Evolutionary conservation across 2,113 vertebrate species (phyloP).

Genomic region (Cichladusa arquata): DNA sequence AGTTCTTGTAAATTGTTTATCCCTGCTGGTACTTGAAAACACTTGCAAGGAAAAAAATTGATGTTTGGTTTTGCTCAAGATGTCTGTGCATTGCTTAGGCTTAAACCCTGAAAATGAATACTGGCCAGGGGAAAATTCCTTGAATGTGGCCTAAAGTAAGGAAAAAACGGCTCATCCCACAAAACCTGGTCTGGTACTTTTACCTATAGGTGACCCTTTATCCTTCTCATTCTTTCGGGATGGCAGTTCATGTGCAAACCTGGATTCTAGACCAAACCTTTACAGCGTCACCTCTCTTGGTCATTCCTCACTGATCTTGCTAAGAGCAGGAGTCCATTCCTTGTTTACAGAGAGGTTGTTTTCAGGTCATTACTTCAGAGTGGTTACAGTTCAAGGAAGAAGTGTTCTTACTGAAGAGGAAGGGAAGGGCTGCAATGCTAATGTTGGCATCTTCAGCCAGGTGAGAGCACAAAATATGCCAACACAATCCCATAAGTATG

Average conservation of each 20-base stretch:
- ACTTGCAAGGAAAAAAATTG: not conserved
- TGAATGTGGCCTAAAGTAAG: not conserved
- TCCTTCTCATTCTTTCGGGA: not conserved
- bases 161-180: not conserved
- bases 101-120: not conserved
- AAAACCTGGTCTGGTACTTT: not conserved
- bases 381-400: not conserved
- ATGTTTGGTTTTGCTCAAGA: not conserved
- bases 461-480: not conserved
- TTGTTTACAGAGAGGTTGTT: not conserved
- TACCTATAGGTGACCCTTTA: not conserved
- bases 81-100: not conserved
- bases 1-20: not conserved
- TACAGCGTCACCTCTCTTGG: not conserved
- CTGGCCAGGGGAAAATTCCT: not conserved
- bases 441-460: not conserved
- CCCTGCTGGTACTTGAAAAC: not conserved
- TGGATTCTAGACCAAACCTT: not conserved
- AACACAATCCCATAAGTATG: not conserved
- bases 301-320: not conserved
- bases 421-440: not conserved
- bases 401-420: not conserved
- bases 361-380: not conserved
- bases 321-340: not conserved
- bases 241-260: not conserved